phyloP scores from a whole-genome alignment of 2,888 invertebrate genomes.

The Mechanitis messenoides region DNA sequence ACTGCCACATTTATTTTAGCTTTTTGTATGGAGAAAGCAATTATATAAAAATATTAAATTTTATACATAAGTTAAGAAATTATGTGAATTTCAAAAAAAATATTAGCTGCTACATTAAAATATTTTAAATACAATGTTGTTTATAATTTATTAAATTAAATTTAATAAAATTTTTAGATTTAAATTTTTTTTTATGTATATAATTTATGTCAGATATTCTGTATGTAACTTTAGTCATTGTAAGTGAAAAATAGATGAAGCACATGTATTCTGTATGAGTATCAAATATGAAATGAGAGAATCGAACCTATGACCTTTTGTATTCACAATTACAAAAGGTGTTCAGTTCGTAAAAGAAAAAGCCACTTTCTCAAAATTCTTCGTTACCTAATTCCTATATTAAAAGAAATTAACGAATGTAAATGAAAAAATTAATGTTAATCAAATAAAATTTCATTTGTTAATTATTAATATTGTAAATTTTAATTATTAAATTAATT shows the following conservation, averaged over 20 bases:
- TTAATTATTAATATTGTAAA: too few species aligned
- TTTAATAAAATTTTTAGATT: too few species aligned
- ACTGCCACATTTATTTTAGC: neutral
- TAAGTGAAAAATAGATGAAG: neutral
- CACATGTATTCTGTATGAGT: neutral
- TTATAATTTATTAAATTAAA: too few species aligned
- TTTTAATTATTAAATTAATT: too few species aligned
- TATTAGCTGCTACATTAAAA: neutral
- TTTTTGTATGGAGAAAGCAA: conserved; percentile 4
- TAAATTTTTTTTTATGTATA: neutral
- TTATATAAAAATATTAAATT: conserved; percentile 1
- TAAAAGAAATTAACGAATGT: conserved; percentile 1
- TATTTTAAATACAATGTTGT: too few species aligned
- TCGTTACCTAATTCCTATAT: conserved; percentile 13
- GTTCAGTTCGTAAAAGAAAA: conserved; percentile 27
- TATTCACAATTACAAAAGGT: conserved; percentile 16
- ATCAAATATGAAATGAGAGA: conserved; percentile 11
- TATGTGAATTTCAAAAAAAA: too few species aligned
- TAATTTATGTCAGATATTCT: neutral
- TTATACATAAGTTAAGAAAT: neutral
- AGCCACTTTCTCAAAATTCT: conserved; percentile 24
- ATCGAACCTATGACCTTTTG: conserved; percentile 21
- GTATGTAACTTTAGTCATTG: neutral
- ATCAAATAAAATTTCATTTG: conserved; percentile 14
- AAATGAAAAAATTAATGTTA: conserved; percentile 3